Percentiles rank a stretch among this genome's conserved stretches.
Evolutionary conservation across 2,888 invertebrate genomes (phyloP).

Genomic region (Plemyria rubiginata): DNA sequence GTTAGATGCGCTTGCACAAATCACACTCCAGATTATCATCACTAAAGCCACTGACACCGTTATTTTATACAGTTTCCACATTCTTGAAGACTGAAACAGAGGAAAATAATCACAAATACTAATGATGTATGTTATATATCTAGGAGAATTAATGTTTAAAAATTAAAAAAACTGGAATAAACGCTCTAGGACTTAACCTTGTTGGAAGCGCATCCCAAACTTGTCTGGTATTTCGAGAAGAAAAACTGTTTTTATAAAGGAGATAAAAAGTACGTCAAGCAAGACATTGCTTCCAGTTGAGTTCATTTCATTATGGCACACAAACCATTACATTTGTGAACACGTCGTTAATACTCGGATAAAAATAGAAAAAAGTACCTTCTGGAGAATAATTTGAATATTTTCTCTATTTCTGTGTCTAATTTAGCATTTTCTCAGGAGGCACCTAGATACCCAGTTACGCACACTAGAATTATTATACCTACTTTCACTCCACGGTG

Average conservation of each 20-base stretch:
- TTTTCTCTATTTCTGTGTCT: conserved; percentile 14
- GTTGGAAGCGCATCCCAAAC: conserved; percentile 47
- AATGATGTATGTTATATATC: background rate
- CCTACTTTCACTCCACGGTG: background rate
- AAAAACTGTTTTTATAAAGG: conserved; percentile 69
- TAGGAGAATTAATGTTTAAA: background rate
- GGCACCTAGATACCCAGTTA: background rate
- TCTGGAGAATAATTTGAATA: conserved; percentile 66
- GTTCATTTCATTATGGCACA: conserved; percentile 64
- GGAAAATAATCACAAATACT: conserved; percentile 4
- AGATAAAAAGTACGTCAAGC: conserved; percentile 64
- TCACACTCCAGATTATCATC: conserved; percentile 50
- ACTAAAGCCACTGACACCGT: conserved; percentile 46
- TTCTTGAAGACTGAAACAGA: conserved; percentile 39
- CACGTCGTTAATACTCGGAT: conserved; percentile 57
- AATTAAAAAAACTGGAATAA: background rate
- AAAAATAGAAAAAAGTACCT: conserved; percentile 58
- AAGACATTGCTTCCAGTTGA: conserved; percentile 68
- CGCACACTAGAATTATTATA: background rate
- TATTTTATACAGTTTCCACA: conserved; percentile 40
- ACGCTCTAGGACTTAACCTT: conserved; percentile 40
- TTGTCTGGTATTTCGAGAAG: conserved; percentile 49
- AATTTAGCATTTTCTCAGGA: background rate
- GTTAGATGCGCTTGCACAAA: conserved; percentile 50
- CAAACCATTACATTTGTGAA: conserved; percentile 70